Conservation (phyloP, 1,140 invertebrate species). For the Drosophila tristis region DNA sequence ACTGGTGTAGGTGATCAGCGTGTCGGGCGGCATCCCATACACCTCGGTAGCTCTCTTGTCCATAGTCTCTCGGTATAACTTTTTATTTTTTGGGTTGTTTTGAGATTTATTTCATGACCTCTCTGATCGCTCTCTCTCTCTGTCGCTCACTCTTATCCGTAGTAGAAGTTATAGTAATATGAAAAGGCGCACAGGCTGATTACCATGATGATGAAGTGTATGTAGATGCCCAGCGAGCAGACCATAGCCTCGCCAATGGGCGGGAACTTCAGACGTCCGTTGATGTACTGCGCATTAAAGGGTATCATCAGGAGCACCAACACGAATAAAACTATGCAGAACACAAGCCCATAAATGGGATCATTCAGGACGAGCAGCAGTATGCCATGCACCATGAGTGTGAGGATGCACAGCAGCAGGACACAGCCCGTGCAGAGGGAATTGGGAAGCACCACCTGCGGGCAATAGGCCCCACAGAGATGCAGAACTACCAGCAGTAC, state of each 20-base stretch:
- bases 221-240: constrained; percentile 11
- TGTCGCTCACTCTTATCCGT: too few relatives aligned
- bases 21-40: constrained; percentile 24
- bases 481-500: background rate
- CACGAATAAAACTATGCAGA: background rate
- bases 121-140: too few relatives aligned
- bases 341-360: background rate
- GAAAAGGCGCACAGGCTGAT: background rate
- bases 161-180: background rate
- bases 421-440: background rate
- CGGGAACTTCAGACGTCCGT: constrained; percentile 17
- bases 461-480: constrained; percentile 12
- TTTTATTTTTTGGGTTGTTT: background rate
- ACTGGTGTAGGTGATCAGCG: constrained; percentile 14
- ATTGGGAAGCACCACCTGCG: constrained; percentile 9
- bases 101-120: too few relatives aligned
- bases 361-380: too few relatives aligned
- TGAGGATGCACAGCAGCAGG: background rate
- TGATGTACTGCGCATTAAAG: constrained; percentile 17
- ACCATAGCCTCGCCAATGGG: constrained; percentile 2
- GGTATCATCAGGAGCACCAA: background rate
- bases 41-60: constrained; percentile 3
- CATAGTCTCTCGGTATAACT: background rate
- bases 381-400: background rate
- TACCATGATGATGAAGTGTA: background rate